Evolutionary conservation across 2,113 vertebrate genomes (phyloP).

Genomic region (Centropus bengalensis): DNA sequence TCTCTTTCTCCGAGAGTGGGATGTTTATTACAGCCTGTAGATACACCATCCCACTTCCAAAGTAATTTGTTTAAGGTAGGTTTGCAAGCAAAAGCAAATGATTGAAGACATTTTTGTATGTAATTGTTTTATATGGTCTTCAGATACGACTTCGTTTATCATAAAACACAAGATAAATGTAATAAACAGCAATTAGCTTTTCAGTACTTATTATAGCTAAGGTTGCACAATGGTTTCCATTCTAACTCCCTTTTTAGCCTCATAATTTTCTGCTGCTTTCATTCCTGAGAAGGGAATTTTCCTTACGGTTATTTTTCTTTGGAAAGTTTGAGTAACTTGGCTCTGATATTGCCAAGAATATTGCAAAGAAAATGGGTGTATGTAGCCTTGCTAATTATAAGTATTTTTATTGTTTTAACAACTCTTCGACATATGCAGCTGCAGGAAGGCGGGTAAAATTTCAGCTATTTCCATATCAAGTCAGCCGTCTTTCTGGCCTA

Average conservation of each 20-base stretch:
- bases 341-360: slow-evolving; percentile 39
- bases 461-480: slow-evolving; percentile 18
- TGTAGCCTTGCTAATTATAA: slow-evolving; percentile 41
- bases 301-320: slow-evolving; percentile 54
- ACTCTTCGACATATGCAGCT: not conserved
- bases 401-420: slow-evolving; percentile 32
- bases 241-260: slow-evolving; percentile 27
- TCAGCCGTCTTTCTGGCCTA: not conserved
- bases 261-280: slow-evolving; percentile 32
- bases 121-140: not conserved
- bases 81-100: not conserved
- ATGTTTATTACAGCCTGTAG: not conserved
- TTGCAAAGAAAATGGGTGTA: slow-evolving; percentile 53
- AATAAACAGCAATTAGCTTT: not conserved
- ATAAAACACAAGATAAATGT: not conserved
- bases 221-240: slow-evolving; percentile 53
- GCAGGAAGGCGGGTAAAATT: not conserved
- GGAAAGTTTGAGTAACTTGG: slow-evolving; percentile 60
- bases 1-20: not conserved
- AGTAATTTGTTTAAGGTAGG: not conserved
- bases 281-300: slow-evolving; percentile 52
- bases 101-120: not conserved
- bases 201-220: not conserved
- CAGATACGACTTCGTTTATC: not conserved
- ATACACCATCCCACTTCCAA: not conserved